These are phyloP conservation scores for Caloenas nicobarica DNA, from an alignment of 2,113 vertebrate genomes.

Conservation along the genomic window DNA sequence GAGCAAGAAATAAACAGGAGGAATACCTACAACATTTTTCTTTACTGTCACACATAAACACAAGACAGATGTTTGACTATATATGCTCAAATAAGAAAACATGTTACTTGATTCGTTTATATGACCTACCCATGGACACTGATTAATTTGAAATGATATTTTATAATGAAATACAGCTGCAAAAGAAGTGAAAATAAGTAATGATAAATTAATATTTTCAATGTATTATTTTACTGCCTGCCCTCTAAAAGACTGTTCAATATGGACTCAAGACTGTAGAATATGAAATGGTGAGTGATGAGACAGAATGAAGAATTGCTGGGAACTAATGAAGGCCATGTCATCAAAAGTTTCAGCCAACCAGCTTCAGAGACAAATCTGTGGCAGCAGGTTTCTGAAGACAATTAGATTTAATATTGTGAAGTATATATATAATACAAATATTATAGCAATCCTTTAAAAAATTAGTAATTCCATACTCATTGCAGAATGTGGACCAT, in stretches of 20 bases:
- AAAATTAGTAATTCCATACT: background rate
- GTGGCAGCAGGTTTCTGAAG: background rate
- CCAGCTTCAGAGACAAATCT: background rate
- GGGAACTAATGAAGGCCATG: background rate
- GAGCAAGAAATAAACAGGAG: background rate
- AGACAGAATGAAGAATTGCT: background rate
- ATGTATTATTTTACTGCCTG: background rate
- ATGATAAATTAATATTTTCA: background rate
- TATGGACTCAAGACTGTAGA: background rate
- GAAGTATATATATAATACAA: background rate
- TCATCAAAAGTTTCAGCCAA: background rate
- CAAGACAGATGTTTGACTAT: background rate
- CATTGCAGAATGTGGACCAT: background rate
- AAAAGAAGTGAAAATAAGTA: background rate
- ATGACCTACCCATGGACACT: background rate
- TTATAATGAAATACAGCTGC: background rate
- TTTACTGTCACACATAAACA: background rate
- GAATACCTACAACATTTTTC: background rate
- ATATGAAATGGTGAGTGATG: background rate
- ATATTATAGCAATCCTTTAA: background rate
- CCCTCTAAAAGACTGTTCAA: background rate
- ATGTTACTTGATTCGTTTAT: background rate
- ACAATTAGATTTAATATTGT: background rate
- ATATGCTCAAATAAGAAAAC: background rate
- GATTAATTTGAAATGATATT: background rate